Base-by-base conservation (phyloP, 1,140 invertebrate species). In the Drosophila willistoni region DNA sequence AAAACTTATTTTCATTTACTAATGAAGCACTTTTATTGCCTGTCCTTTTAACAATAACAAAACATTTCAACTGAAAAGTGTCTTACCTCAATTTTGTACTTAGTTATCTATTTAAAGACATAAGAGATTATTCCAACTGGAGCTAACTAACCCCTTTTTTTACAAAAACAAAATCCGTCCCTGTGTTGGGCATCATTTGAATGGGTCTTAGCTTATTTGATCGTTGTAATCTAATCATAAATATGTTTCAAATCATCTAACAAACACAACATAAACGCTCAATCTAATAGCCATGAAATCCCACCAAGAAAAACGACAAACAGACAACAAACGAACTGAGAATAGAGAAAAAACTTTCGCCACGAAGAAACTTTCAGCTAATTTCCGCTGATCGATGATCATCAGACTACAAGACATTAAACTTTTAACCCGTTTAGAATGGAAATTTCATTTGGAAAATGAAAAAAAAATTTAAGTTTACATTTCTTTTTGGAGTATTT, bases 361-460 rank as follows among this genome's bases (percentile, higher is more conserved):
- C 68, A 69, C 69, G 55, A 73, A 10, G 64, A 67, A 78, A 81
- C 71, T 86, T 72, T 85, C 64, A 60, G 55, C 56, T 72, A 80
- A 67, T 74, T 71, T 64, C 68, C 64, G 17, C 76, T 83, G 83
- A 87, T 87, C 79, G 76, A 87, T 83, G 83, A 77, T 79, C 83
- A 77, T 79, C 83, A 25, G 44, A 22, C 65, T 62, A 55, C 60
- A 65, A 70, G 64, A 72, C 61, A 69, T 70, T 83, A 73, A 74
- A 89, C 84, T 72, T 66, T 89, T 80, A 89, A 89, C 83, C 84
- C 83, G 79, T 87, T 77, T 72, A 87, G 83, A 87, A 87, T 71
- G 82, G 83, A 87, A 87, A 68, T 64, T 47, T 47, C 67, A 60
- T 67, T 36, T 54, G 10, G 74, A 74, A 73, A 73, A 64, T 79